These are phyloP conservation scores for Neofelis nebulosa DNA, from an alignment of 2,113 vertebrate genomes.

Conservation along the genomic window DNA sequence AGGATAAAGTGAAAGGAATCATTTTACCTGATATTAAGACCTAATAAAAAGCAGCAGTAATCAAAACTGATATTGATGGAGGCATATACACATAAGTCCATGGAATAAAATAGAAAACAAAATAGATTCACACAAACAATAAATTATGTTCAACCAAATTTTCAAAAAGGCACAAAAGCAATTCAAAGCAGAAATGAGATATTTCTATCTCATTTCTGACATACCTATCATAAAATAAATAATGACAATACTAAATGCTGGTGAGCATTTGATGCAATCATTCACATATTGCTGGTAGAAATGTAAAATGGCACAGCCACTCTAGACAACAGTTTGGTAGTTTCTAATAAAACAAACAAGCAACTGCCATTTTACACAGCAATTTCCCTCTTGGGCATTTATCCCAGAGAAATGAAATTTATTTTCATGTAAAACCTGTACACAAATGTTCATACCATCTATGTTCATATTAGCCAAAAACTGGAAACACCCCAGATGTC, in stretches of 20 bases:
- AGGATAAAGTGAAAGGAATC: neutral
- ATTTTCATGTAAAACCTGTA: neutral
- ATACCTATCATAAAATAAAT: conserved; percentile 20
- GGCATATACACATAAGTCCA: neutral
- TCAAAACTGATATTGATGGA: neutral
- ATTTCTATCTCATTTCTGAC: too few species aligned
- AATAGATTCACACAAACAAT: neutral
- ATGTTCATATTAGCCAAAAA: neutral
- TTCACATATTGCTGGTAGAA: neutral
- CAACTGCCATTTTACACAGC: neutral
- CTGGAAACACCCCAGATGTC: neutral
- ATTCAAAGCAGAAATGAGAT: neutral
- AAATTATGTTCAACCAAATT: neutral
- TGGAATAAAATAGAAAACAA: neutral
- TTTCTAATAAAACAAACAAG: neutral
- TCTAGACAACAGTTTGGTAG: neutral
- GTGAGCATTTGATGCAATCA: neutral
- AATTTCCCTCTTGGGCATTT: neutral
- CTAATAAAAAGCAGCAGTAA: neutral
- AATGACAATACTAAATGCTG: neutral
- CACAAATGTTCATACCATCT: neutral
- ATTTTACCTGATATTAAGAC: neutral
- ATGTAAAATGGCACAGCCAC: neutral
- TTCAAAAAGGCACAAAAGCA: neutral
- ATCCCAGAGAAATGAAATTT: conserved; percentile 14